Conservation (phyloP, 2,797 vertebrate species). For the Takifugu ocellatus region DNA sequence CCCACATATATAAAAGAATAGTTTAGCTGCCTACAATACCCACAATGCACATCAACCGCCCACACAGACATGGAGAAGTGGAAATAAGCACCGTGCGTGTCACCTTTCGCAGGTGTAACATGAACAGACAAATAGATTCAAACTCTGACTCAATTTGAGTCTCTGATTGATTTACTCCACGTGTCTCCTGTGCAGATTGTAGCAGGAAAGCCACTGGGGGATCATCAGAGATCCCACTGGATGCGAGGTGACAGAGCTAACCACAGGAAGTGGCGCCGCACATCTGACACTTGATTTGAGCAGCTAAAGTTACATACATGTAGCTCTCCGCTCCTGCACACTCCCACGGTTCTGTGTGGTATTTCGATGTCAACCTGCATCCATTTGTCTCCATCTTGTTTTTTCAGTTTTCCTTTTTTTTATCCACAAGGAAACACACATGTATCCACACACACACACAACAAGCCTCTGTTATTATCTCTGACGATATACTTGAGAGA, state of each 20-base stretch:
- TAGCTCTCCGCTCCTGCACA: slow-evolving; percentile 16
- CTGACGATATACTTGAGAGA: too few species aligned
- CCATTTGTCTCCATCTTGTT: too few species aligned
- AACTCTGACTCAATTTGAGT: slow-evolving; percentile 20
- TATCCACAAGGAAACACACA: too few species aligned
- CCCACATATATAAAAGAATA: too few species aligned
- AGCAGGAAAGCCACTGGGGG: slow-evolving; percentile 24
- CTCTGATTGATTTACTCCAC: slow-evolving; percentile 40
- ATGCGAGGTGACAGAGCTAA: slow-evolving; percentile 36
- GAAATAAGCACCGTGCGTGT: too few species aligned
- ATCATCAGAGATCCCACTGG: slow-evolving; percentile 20
- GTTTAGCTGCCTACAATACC: too few species aligned
- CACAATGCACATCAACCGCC: too few species aligned
- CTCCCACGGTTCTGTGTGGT: slow-evolving; percentile 13
- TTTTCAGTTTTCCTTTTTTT: too few species aligned
- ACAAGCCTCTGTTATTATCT: too few species aligned
- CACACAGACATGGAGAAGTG: too few species aligned
- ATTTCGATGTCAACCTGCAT: slow-evolving; percentile 8
- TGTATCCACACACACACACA: too few species aligned
- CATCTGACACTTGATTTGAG: slow-evolving; percentile 40
- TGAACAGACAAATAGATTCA: slow-evolving; percentile 25
- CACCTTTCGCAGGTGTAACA: background rate
- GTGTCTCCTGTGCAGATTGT: slow-evolving; percentile 15
- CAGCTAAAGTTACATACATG: slow-evolving; percentile 31
- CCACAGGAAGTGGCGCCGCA: background rate